Evolutionary conservation across 2,113 vertebrate species (phyloP).

Genomic region (Gasterosteus nipponicus): DNA sequence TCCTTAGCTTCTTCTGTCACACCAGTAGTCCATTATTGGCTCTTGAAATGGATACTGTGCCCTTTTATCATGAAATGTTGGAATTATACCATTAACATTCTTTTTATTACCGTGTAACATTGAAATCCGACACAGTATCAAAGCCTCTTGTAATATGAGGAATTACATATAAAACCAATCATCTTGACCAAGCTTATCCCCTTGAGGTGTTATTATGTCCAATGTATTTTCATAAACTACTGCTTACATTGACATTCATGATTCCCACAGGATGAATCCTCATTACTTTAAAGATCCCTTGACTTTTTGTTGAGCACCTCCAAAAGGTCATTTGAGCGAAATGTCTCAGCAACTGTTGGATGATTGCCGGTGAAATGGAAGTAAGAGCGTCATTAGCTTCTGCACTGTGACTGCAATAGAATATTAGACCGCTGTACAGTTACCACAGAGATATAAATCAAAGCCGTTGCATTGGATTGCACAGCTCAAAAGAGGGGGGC

Average conservation of each 20-base stretch:
- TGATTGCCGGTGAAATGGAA: neutral
- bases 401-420: too few species aligned
- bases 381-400: too few species aligned
- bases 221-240: neutral
- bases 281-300: neutral
- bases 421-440: neutral
- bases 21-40: conserved; percentile 58
- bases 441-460: neutral
- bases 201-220: conserved; percentile 52
- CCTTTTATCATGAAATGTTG: conserved; percentile 47
- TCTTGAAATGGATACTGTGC: conserved; percentile 68
- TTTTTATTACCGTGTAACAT: conserved; percentile 57
- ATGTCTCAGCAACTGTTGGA: neutral
- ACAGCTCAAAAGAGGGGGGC: neutral
- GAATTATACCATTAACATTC: conserved; percentile 59
- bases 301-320: neutral
- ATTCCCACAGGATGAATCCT: neutral
- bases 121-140: conserved; percentile 70
- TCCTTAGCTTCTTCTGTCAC: conserved; percentile 51
- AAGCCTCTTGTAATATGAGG: conserved; percentile 50
- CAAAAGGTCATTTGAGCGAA: neutral
- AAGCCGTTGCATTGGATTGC: neutral
- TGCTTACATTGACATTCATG: neutral
- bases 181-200: conserved; percentile 32
- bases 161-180: conserved; percentile 44